A percentile compares a stretch with the other conserved stretches of the same genome.
phyloP scores from a whole-genome alignment of 2,797 vertebrate genomes.

The Cygnus olor region DNA sequence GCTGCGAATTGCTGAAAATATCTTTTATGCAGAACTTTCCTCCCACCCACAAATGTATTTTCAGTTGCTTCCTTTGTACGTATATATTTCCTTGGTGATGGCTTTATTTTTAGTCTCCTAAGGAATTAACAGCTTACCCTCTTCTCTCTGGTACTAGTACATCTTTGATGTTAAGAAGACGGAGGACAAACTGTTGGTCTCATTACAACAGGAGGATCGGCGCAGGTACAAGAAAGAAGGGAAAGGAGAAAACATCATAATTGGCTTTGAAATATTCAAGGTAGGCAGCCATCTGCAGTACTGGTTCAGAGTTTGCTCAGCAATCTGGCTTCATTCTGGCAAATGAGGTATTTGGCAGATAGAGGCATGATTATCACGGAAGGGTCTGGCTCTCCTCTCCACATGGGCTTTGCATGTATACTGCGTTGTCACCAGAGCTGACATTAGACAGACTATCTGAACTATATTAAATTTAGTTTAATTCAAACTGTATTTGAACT shows the following conservation, averaged over 20 bases:
- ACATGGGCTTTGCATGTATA: background rate
- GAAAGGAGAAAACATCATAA: constrained; percentile 85
- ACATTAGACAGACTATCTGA: background rate
- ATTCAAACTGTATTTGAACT: background rate
- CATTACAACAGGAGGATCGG: constrained; percentile 90
- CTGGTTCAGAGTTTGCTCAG: background rate
- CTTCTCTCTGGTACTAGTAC: constrained; percentile 79
- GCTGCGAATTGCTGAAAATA: background rate
- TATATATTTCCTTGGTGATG: background rate
- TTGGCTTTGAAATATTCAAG: constrained; percentile 90
- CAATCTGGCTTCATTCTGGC: background rate
- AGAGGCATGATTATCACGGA: background rate
- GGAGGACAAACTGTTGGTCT: constrained; percentile 87
- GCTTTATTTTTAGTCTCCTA: background rate
- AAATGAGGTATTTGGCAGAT: background rate
- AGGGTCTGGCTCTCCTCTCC: background rate
- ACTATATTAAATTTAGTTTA: background rate
- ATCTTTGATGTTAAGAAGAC: constrained; percentile 89
- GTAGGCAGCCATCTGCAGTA: constrained; percentile 69
- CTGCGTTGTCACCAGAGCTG: background rate
- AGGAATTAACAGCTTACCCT: background rate
- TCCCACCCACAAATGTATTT: background rate
- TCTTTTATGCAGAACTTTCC: background rate
- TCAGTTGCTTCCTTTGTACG: background rate
- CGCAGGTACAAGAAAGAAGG: constrained; percentile 85